phyloP scores from a whole-genome alignment of 35 echinoderm and acorn worm species.

The Patiria miniata region DNA sequence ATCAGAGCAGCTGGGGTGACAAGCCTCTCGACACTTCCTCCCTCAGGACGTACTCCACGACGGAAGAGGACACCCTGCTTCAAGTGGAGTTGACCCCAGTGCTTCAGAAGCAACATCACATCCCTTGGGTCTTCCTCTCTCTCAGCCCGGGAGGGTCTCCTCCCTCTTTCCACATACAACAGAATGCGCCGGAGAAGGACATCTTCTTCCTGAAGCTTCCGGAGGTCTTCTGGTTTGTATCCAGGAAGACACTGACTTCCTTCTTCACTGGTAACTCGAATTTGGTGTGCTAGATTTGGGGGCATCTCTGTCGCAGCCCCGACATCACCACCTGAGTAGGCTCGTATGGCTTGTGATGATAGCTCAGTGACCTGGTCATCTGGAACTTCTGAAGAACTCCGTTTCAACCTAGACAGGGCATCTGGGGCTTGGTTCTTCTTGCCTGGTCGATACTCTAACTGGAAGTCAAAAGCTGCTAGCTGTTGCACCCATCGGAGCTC shows the following conservation, averaged over 20 bases:
- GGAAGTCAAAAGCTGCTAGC: no score
- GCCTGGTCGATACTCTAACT: constrained; percentile 57
- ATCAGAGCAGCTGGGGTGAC: constrained; percentile 36
- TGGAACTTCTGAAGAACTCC: not conserved
- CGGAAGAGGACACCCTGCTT: not conserved
- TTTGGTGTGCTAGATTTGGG: not conserved
- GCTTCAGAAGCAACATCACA: not conserved
- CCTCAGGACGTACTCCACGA: not conserved
- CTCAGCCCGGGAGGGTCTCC: not conserved
- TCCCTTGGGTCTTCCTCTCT: not conserved
- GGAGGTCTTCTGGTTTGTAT: not conserved
- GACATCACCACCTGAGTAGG: not conserved
- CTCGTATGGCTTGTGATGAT: not conserved
- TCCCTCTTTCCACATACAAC: not conserved
- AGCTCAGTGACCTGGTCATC: not conserved
- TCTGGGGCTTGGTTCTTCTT: constrained; percentile 53
- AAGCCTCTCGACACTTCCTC: not conserved
- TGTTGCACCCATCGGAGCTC: constrained; percentile 66
- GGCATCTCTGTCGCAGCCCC: not conserved
- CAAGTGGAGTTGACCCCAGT: not conserved
- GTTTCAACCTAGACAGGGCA: constrained; percentile 32
- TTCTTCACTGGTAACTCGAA: not conserved
- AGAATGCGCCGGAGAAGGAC: not conserved
- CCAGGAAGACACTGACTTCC: not conserved
- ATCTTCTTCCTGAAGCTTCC: not conserved